Base-by-base conservation (phyloP, 2,888 invertebrate genomes). In the Lingula anatina region DNA sequence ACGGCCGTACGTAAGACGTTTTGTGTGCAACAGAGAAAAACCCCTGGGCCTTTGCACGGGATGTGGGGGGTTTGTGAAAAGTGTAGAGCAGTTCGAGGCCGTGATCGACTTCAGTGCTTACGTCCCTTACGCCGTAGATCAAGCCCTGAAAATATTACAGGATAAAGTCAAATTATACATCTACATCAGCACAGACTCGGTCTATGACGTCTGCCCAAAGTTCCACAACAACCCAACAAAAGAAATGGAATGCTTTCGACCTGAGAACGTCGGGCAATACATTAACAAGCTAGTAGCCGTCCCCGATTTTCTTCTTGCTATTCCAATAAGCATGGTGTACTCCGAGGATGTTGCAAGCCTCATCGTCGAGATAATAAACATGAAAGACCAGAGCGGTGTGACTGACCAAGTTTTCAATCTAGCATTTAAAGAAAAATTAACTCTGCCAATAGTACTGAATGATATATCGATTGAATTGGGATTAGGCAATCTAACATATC, bases 61-160 rank as follows among this genome's bases (percentile, higher is more conserved):
- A 27, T 44, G 44, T 31, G 15, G 18, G 21, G 42, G 3, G n/a
- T 5, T 4, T 24, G 21, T n/a, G 21, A n/a, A n/a, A n/a, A n/a
- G n/a, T n/a, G n/a, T n/a, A n/a, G n/a, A n/a, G 1, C 54, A 58
- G 23, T 76, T 79, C 56, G 78, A 79, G 49, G 67, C 70, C 1
- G 75, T 79, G 5, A 54, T 80, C 5, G 80, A 80, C 56, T 79
- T 80, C 59, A 78, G 77, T 57, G 78, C 71, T 0, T 79, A 77
- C 56, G 71, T 72, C 40, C 62, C 67, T 0, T 59, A 70, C 51
- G 73, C 70, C n/a, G 60, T 78, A n/a, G 56, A 60, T 7, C 69
- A 76, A 27, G 65, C 68, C 2, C 49, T 75, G 28, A 59, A 66
- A n/a, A 46, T 73, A 24, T 50, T 79, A 2, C 53, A 65, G 18